Base-by-base conservation (phyloP, 2,888 invertebrate species). In the Nephrotoma flavescens region DNA sequence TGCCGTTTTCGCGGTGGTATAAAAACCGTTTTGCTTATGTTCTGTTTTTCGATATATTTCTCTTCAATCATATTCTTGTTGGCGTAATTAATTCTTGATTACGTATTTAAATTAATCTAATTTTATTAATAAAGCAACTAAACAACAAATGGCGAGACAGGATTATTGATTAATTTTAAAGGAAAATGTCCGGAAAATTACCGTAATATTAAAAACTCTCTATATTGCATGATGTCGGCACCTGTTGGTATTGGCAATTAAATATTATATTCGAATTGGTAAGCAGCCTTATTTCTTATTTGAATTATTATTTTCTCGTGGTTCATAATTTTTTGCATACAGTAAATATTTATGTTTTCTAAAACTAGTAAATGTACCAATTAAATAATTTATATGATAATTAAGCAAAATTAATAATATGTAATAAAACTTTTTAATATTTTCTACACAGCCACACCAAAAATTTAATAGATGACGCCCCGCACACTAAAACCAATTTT, bases 1-100 rank as follows among this genome's bases (percentile, higher is more conserved):
- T 90, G 94, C 90, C 92, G 93, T 93, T 92, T 94, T 86, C 92
- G 89, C 91, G 94, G 94, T 88, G 94, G 91, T 89, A 94, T 93
- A 89, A 94, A 93, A 89, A 93, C 91, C 11, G 94, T 84, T 84
- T 84, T 84, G 15, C 42, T 42, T 42, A 42, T 42, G n/a, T 83
- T 84, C 11, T 84, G 84, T 84, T 84, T 84, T 4, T 84, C 84
- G 41, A 84, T 84, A 84, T 84, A 84, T 15, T 84, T 84, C 7
- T 84, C 42, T 4, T 84, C 84, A 3, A 84, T 84, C 84, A 84
- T 84, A 42, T 84, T 84, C 6, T 42, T 12, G 42, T 41, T 41
- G 12, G 42, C 19, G 71, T 71, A 71, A 52, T 31, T 9, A 11
- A 6, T 52, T 31, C 11, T 6, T 71, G 11, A 31, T 31, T 71